Evolutionary conservation across 2,888 invertebrate genomes (phyloP), one percentile per base, ranked within the genome.

Genomic region (Clunio marinus): DNA sequence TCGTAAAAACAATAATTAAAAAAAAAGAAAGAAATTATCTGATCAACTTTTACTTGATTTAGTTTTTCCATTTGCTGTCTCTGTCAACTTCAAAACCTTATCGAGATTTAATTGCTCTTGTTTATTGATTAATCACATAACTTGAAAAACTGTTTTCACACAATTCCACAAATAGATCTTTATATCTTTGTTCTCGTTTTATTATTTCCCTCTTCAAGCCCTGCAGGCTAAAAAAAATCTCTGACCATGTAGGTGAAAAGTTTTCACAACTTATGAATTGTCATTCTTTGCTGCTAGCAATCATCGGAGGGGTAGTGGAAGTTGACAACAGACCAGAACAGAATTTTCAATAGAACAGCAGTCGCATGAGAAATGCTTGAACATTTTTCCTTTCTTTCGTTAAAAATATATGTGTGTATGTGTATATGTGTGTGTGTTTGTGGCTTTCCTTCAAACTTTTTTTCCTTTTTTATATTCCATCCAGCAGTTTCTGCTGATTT

Each of bases 101-200:
- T 51, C 51, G 51, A 51, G 51, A 51, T 51, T 51, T 51, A 51
- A 51, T 51, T 51, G 51, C 51, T 51, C 20, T 27, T 46, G 17
- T 46, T 65, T 65, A 65, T 65, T 65, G 63, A 65, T 65, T 65
- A 65, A 65, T 65, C 63, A 45, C 25, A 65, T 46, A 45, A 51
- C 51, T 51, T 51, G 17, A 51, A 51, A 15, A 51, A 10, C 10
- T 51, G 22, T 51, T 51, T 8, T 45, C 45, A n/a, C 41, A 13
- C 51, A 2, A 22, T 20, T 22, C 51, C 20, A 51, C 7, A 51
- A 22, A n/a, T 51, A 15, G 10, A 41, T 10, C 10, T 41, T 41
- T 41, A 5, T 10, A 32, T 32, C 32, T 41, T n/a, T 41, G 41
- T 22, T 51, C 51, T n/a, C n/a, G n/a, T n/a, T n/a, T n/a, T n/a